A percentile compares a stretch with the other conserved stretches of the same genome.
Conservation (phyloP, 2,797 vertebrate species). For the Mus caroli region DNA sequence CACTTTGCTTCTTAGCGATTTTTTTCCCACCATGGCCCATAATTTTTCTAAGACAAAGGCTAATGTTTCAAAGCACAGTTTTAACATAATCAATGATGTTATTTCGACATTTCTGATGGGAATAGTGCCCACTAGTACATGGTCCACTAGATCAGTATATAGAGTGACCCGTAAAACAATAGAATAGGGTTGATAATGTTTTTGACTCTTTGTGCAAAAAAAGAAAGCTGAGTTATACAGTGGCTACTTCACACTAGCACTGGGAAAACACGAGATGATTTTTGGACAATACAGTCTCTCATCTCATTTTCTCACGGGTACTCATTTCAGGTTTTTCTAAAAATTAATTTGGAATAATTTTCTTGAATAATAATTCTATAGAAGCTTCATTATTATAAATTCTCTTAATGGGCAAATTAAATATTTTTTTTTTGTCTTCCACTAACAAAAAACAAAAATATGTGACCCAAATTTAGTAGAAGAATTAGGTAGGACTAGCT, state of each 20-base stretch:
- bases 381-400: conserved; percentile 64
- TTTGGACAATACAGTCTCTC: background rate
- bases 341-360: conserved; percentile 60
- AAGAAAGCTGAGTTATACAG: background rate
- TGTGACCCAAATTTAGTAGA: conserved; percentile 10
- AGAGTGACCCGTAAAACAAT: background rate
- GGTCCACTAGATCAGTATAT: background rate
- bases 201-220: background rate
- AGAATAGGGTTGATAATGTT: background rate
- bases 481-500: background rate
- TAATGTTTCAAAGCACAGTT: conserved; percentile 8
- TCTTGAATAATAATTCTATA: conserved; percentile 45
- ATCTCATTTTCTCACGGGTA: background rate
- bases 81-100: background rate
- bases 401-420: conserved; percentile 60
- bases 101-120: background rate
- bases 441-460: conserved; percentile 47
- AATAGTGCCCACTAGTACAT: background rate
- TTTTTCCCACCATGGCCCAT: background rate
- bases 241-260: background rate
- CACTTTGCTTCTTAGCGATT: background rate
- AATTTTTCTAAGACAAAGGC: background rate
- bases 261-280: background rate
- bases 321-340: conserved; percentile 35
- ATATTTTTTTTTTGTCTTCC: conserved; percentile 32